Evolutionary conservation across 2,888 invertebrate genomes (phyloP), one percentile per base, ranked within the genome.

Genomic region (Eupsilia transversa): DNA sequence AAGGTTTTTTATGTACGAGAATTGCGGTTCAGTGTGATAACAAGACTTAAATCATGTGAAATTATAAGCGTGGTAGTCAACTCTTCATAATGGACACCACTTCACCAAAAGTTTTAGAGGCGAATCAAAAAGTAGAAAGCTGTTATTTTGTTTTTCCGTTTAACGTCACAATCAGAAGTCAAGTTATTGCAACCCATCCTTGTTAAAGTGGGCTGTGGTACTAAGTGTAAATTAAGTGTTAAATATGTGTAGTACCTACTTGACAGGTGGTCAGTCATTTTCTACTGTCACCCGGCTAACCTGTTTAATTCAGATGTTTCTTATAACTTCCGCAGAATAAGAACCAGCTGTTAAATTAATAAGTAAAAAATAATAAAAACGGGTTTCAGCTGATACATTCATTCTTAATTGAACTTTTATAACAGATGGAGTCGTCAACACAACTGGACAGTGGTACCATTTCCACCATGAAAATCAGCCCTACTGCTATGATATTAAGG

Each of bases 181-280:
- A 56, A 17, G 30, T 17, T 3, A 30, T 30, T 30, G 3, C 7
- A 17, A 56, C 56, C 30, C 30, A 56, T 30, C 56, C 17, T 56
- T 17, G 27, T 54, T 54, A 23, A 57, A 57, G 35, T 59, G 70
- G 27, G 41, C 38, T n/a, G 7, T 38, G 27, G 27, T 35, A 67
- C 14, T 46, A 23, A 46, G 12, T 38, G 14, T 20, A 46, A 49
- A 59, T 61, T 30, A 54, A 27, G 33, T 35, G 12, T 20, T n/a
- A 49, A 52, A 46, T 46, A 64, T 35, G 27, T 54, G 65, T 49
- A n/a, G n/a, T n/a, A n/a, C n/a, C n/a, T n/a, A 33, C 30, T 38
- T 59, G 67, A 57, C 84, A 80, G 73, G 68, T 79, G 80, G 52
- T n/a, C 43, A 41, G 30, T 20, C n/a, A 67, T 77, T 82, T 49